phyloP scores from a whole-genome alignment of 1,140 invertebrate genomes.

The Drosophila bocqueti region DNA sequence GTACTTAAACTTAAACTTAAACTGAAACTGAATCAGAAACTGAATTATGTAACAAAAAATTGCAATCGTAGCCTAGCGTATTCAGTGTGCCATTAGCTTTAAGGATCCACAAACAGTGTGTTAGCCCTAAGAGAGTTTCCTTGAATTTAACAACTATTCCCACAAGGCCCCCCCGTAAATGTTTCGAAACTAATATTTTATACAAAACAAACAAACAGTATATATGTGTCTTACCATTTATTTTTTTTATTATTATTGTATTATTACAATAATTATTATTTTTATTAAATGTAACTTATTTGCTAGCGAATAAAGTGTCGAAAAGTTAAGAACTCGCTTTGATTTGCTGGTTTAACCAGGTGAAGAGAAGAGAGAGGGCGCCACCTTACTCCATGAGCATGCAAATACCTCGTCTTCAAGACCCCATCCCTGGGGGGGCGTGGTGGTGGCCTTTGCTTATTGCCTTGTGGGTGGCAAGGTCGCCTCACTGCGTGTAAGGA shows the following conservation, averaged over 20 bases:
- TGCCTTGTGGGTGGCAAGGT: conserved; percentile 46
- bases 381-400: conserved; percentile 26
- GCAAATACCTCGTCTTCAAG: conserved; percentile 12
- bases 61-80: conserved; percentile 50
- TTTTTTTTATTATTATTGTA: conserved; percentile 12
- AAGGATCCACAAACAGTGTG: conserved; percentile 19
- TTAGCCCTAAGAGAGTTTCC: neutral
- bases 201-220: conserved; percentile 12
- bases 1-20: conserved; percentile 42
- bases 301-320: conserved; percentile 76
- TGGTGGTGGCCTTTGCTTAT: conserved; percentile 15
- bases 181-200: conserved; percentile 9
- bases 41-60: conserved; percentile 39
- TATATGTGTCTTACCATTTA: conserved; percentile 33
- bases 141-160: conserved; percentile 3
- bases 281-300: conserved; percentile 67
- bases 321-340: conserved; percentile 48
- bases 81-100: conserved; percentile 80
- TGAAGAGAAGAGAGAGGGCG: neutral
- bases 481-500: conserved; percentile 43
- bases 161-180: neutral
- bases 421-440: neutral
- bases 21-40: conserved; percentile 4
- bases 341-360: conserved; percentile 17
- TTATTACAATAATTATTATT: conserved; percentile 16